phyloP scores from a whole-genome alignment of 1,140 invertebrate genomes.

The Drosophila mojavensis region DNA sequence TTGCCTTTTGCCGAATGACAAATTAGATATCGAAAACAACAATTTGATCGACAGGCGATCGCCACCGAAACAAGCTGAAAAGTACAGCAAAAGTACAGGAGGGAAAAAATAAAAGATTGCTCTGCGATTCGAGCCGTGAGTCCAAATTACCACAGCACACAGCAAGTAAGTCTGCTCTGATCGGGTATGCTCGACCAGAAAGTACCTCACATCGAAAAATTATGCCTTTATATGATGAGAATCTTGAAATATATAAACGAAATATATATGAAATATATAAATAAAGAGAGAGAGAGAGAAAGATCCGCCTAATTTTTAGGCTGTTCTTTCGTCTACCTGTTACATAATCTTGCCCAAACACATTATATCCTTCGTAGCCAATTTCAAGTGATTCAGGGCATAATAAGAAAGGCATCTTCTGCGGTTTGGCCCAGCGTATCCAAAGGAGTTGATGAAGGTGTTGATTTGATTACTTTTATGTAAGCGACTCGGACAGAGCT shows the following conservation, averaged over 20 bases:
- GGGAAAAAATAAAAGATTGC: constrained; percentile 54
- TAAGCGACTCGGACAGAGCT: constrained; percentile 54
- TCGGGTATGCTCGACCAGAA: neutral
- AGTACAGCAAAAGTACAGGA: constrained; percentile 4
- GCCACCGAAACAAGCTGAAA: constrained; percentile 58
- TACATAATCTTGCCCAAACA: neutral
- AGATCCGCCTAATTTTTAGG: too few relatives aligned
- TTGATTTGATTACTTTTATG: constrained; percentile 84
- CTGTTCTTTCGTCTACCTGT: too few relatives aligned
- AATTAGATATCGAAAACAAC: constrained; percentile 82
- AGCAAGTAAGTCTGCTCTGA: neutral
- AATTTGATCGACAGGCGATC: constrained; percentile 82
- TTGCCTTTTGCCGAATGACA: constrained; percentile 72
- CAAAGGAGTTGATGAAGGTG: constrained; percentile 82
- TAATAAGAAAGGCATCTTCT: constrained; percentile 73
- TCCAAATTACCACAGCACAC: constrained; percentile 55
- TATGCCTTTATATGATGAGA: too few relatives aligned
- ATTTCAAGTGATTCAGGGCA: neutral
- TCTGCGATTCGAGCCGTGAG: constrained; percentile 28
- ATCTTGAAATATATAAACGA: too few relatives aligned
- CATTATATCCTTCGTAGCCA: constrained; percentile 22
- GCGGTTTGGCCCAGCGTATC: constrained; percentile 60
- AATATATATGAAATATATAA: too few relatives aligned
- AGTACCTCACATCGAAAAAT: neutral
- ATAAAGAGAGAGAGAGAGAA: too few relatives aligned